phyloP scores from a whole-genome alignment of 2,113 vertebrate species.

The Salminus brasiliensis region DNA sequence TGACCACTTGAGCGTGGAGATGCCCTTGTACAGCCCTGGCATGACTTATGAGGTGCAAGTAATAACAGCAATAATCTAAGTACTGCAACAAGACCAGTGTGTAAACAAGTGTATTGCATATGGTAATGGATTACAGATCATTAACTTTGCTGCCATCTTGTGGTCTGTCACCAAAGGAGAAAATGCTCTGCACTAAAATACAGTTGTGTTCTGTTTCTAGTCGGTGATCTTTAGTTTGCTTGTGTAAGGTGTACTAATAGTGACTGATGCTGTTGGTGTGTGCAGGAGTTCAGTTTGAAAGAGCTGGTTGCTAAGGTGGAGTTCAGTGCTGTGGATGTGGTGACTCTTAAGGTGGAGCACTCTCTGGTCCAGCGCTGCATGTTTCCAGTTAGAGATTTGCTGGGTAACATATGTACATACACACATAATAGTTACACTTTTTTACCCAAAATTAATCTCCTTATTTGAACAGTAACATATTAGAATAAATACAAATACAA shows the following conservation, averaged over 20 bases:
- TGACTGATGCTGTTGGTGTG: neutral
- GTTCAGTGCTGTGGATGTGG: slow-evolving; percentile 41
- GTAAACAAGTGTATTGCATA: too few species aligned
- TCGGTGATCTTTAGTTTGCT: too few species aligned
- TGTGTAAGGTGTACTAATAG: neutral
- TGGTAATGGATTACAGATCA: too few species aligned
- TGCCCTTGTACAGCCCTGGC: slow-evolving; percentile 55
- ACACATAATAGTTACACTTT: neutral
- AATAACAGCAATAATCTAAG: neutral
- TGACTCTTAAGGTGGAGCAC: slow-evolving; percentile 8
- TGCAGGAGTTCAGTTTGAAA: slow-evolving; percentile 42
- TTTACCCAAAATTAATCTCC: neutral
- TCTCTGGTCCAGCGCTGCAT: slow-evolving; percentile 48
- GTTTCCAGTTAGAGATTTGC: slow-evolving; percentile 52
- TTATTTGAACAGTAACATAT: neutral
- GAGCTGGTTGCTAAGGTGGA: slow-evolving; percentile 33
- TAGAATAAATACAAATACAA: too few species aligned
- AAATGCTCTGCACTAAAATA: too few species aligned
- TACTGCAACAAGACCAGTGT: too few species aligned
- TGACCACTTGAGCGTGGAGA: slow-evolving; percentile 56
- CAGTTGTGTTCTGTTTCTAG: neutral
- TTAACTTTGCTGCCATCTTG: slow-evolving; percentile 30
- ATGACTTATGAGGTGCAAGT: slow-evolving; percentile 58
- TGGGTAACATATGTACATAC: slow-evolving; percentile 47
- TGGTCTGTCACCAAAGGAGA: slow-evolving; percentile 20